A percentile compares a stretch with the other conserved stretches of the same genome.
Conservation (phyloP, 2,113 vertebrate species). For the Aythya baeri region DNA sequence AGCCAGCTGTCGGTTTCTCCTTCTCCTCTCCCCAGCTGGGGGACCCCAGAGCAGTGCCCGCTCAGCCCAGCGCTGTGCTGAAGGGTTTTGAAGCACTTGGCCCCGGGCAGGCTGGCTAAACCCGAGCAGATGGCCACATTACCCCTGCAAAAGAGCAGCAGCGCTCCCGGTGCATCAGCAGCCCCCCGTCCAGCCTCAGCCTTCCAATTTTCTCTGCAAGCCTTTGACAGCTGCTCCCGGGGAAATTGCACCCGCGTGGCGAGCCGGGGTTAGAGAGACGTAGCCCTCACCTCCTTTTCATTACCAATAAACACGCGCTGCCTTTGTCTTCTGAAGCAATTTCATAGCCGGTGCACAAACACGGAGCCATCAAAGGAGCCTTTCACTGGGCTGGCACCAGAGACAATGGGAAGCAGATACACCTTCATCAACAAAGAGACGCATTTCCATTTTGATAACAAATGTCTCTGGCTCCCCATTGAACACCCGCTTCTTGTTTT, state of each 20-base stretch:
- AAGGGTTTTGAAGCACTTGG: background rate
- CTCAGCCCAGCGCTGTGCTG: rapidly evolving
- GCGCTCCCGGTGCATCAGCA: background rate
- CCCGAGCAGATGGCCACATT: conserved; percentile 59
- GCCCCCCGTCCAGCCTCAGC: background rate
- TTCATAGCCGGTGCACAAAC: conserved; percentile 73
- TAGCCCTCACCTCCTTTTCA: conserved; percentile 37
- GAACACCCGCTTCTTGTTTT: background rate
- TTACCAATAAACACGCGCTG: background rate
- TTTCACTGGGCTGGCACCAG: conserved; percentile 43
- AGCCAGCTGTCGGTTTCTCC: background rate
- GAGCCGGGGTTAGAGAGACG: background rate
- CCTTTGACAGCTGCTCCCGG: conserved; percentile 48
- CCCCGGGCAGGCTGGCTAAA: background rate
- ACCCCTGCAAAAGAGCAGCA: background rate
- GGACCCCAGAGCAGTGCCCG: background rate
- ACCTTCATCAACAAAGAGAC: conserved; percentile 57
- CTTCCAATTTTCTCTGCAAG: conserved; percentile 57
- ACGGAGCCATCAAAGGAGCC: conserved; percentile 59
- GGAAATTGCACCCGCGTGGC: conserved; percentile 8
- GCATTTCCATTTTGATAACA: conserved; percentile 71
- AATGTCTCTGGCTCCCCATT: background rate
- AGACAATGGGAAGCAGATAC: conserved; percentile 69
- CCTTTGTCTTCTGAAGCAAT: conserved; percentile 72
- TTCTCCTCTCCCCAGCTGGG: background rate